Conservation (phyloP, 92 coral and sea anemone genomes). For the Umimayanthus kanabou region DNA sequence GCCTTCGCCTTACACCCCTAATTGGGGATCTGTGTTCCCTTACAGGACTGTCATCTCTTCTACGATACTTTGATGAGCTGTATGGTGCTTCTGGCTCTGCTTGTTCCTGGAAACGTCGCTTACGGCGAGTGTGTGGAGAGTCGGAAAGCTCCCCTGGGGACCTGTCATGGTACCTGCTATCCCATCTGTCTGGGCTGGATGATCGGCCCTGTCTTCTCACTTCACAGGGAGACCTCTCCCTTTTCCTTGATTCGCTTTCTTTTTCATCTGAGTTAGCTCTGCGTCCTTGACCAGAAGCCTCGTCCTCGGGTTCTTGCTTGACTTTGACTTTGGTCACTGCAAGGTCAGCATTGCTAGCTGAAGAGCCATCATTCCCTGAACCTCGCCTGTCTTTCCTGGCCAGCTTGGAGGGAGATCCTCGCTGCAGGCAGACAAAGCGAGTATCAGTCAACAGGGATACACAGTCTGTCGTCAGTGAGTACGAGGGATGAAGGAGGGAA, state of each 20-base stretch:
- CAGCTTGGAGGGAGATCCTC: conserved; percentile 45
- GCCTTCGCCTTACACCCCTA: conserved; percentile 1
- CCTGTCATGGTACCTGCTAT: not conserved
- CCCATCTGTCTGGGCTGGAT: not conserved
- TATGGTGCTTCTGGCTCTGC: conserved; percentile 28
- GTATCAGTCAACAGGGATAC: conserved; percentile 31
- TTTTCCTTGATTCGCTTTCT: not conserved
- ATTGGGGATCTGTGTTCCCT: not conserved
- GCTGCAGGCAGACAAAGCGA: conserved; percentile 54
- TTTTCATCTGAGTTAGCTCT: not conserved
- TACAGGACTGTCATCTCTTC: conserved; percentile 19
- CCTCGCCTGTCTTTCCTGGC: conserved; percentile 47
- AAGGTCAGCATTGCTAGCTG: not conserved
- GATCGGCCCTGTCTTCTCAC: not conserved
- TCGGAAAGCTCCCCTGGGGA: conserved; percentile 43
- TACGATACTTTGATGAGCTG: conserved; percentile 27
- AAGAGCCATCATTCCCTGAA: conserved; percentile 12
- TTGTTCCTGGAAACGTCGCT: conserved; percentile 31
- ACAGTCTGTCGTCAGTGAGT: conserved; percentile 34
- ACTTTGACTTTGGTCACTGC: not conserved
- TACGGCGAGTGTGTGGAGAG: conserved; percentile 1
- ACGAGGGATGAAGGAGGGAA: conserved; percentile 22
- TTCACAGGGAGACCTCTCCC: not conserved
- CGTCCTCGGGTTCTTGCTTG: conserved; percentile 21
- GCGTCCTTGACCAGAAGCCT: not conserved